Conservation (phyloP, 2,888 invertebrate genomes). For the Caenorhabditis plicata region DNA sequence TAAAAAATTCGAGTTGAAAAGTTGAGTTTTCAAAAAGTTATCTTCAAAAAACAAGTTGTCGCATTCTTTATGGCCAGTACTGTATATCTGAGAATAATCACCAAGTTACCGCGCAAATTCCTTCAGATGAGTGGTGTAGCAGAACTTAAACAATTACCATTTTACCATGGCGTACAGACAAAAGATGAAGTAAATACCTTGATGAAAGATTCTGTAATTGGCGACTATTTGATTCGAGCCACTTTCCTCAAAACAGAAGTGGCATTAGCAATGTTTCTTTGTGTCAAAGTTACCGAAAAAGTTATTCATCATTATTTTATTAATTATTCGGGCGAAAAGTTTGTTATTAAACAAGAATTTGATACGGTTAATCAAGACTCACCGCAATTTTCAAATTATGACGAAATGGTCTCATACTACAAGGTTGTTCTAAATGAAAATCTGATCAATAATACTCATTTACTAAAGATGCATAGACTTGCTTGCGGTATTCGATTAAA, state of each 20-base stretch:
- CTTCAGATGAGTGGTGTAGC: conserved; percentile 1
- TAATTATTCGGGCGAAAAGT: conserved; percentile 1
- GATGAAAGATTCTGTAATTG: conserved; percentile 12
- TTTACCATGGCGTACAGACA: conserved; percentile 26
- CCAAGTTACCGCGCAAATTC: too few relatives aligned
- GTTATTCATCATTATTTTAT: conserved; percentile 19
- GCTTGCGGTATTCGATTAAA: conserved; percentile 16
- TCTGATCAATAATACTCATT: too few relatives aligned
- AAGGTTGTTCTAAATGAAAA: too few relatives aligned
- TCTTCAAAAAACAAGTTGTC: too few relatives aligned
- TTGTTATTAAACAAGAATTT: conserved; percentile 10
- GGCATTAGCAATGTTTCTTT: conserved; percentile 11
- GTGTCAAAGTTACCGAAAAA: conserved; percentile 5
- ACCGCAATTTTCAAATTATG: conserved; percentile 7
- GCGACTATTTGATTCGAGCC: conserved; percentile 15
- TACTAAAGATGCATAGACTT: conserved; percentile 13
- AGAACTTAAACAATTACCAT: conserved; percentile 9
- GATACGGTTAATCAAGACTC: conserved; percentile 6
- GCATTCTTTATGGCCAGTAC: too few relatives aligned
- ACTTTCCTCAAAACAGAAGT: conserved; percentile 10
- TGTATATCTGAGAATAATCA: too few relatives aligned
- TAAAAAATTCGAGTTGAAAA: too few relatives aligned
- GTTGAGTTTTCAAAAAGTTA: too few relatives aligned
- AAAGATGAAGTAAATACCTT: conserved; percentile 19
- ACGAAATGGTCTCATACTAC: conserved; percentile 15